Conservation (phyloP, 2,113 vertebrate genomes). For the Salvelinus namaycush region DNA sequence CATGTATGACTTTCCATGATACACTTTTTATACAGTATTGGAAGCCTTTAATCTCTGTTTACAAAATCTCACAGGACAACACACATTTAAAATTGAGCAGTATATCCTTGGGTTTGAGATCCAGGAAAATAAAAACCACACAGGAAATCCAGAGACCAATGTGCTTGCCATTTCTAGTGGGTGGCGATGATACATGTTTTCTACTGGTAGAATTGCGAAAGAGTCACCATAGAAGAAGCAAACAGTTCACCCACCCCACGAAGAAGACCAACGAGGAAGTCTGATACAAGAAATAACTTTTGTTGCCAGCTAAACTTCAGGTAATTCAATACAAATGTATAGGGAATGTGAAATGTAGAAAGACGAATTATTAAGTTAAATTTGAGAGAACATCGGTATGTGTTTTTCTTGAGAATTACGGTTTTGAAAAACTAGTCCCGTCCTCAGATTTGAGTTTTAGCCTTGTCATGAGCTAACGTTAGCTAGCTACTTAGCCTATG, state of each 20-base stretch:
- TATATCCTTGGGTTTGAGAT: too few relatives aligned
- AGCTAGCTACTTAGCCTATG: slow-evolving; percentile 26
- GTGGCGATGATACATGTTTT: neutral
- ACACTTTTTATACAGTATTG: too few relatives aligned
- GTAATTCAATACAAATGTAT: neutral
- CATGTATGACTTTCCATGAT: too few relatives aligned
- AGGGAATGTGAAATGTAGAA: neutral
- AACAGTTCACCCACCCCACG: neutral
- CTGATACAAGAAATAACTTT: neutral
- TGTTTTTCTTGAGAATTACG: neutral
- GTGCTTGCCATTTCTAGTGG: neutral
- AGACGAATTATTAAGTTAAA: neutral
- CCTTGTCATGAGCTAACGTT: slow-evolving; percentile 58
- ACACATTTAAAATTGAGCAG: too few relatives aligned
- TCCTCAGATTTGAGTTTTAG: slow-evolving; percentile 24
- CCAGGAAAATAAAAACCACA: too few relatives aligned
- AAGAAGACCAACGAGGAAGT: neutral
- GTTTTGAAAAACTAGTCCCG: neutral
- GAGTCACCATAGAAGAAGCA: neutral
- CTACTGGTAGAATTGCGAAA: neutral
- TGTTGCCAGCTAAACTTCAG: slow-evolving; percentile 14
- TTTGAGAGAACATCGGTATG: neutral
- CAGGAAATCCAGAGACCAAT: too few relatives aligned
- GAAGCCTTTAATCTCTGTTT: too few relatives aligned
- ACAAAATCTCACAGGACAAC: too few relatives aligned